These are phyloP conservation scores for Disparrhopalites patrizii DNA, from an alignment of 2,888 invertebrate genomes.

Conservation along the genomic window DNA sequence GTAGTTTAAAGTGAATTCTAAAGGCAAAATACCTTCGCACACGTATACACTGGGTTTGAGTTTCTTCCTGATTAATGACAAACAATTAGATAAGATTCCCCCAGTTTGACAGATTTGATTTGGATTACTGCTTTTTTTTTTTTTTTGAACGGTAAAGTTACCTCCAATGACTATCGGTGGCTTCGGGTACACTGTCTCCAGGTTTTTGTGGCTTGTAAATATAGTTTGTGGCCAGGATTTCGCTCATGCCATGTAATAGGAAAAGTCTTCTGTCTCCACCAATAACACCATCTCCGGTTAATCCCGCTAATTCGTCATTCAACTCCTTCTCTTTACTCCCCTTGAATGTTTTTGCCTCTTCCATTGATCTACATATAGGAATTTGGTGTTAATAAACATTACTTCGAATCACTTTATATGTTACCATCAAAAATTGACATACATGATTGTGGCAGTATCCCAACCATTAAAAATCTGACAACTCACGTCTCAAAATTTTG, in stretches of 20 bases:
- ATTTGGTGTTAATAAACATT: background rate
- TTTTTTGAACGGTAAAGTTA: too few species aligned
- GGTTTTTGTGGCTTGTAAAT: conserved; percentile 33
- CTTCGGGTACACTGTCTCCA: too few species aligned
- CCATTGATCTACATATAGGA: conserved; percentile 32
- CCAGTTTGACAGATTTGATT: too few species aligned
- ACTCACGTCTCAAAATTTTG: conserved; percentile 72
- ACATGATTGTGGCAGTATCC: too few species aligned
- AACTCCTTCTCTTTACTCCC: conserved; percentile 40
- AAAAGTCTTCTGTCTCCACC: conserved; percentile 37
- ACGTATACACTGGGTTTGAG: conserved; percentile 33
- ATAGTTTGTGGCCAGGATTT: conserved; percentile 39
- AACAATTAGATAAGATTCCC: too few species aligned
- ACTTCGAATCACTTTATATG: too few species aligned
- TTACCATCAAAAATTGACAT: too few species aligned
- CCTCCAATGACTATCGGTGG: too few species aligned
- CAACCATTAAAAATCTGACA: too few species aligned
- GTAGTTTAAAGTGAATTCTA: conserved; percentile 45
- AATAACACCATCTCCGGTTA: conserved; percentile 35
- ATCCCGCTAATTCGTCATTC: conserved; percentile 30
- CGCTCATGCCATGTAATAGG: conserved; percentile 39
- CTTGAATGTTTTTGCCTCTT: conserved; percentile 36
- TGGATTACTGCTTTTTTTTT: too few species aligned
- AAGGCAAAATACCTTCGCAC: conserved; percentile 42
- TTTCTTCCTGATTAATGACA: background rate